Percentiles rank a stretch among this genome's conserved stretches.
Conservation (phyloP, 2,797 vertebrate genomes). For the Heteromormyrus szaboi region DNA sequence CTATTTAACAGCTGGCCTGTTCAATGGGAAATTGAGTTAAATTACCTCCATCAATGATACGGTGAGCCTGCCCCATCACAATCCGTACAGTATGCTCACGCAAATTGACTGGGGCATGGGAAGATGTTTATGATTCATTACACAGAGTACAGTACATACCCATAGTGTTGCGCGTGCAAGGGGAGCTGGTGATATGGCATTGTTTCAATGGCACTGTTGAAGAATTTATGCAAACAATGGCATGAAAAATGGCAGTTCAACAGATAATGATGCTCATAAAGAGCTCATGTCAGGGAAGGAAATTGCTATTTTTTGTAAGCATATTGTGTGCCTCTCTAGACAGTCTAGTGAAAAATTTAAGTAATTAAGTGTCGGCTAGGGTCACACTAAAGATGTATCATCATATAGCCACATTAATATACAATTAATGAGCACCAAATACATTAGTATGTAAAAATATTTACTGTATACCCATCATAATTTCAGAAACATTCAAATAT, state of each 20-base stretch:
- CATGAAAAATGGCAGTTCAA: not conserved
- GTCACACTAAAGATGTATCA: not conserved
- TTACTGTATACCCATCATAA: not conserved
- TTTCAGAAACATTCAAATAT: not conserved
- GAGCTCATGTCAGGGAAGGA: not conserved
- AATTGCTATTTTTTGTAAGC: not conserved
- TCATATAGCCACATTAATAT: not conserved
- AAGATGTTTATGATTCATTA: not conserved
- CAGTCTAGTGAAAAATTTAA: not conserved
- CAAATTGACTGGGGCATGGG: not conserved
- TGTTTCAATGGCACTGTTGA: not conserved
- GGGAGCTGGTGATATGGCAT: not conserved
- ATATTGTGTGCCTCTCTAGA: not conserved
- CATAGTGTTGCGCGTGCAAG: not conserved
- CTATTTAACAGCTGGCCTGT: conserved; percentile 16
- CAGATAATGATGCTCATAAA: not conserved
- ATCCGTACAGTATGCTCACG: not conserved
- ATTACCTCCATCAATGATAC: conserved; percentile 4
- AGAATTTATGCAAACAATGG: not conserved
- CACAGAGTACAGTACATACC: not conserved
- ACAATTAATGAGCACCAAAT: not conserved
- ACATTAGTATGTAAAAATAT: not conserved
- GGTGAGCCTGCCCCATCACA: not conserved
- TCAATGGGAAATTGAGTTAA: conserved; percentile 15
- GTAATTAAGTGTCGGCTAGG: not conserved